Percentiles rank a stretch among this genome's conserved stretches.
These are phyloP conservation scores for Caenorhabditis remanei DNA, from an alignment of 1,140 invertebrate genomes.

Conservation along the genomic window DNA sequence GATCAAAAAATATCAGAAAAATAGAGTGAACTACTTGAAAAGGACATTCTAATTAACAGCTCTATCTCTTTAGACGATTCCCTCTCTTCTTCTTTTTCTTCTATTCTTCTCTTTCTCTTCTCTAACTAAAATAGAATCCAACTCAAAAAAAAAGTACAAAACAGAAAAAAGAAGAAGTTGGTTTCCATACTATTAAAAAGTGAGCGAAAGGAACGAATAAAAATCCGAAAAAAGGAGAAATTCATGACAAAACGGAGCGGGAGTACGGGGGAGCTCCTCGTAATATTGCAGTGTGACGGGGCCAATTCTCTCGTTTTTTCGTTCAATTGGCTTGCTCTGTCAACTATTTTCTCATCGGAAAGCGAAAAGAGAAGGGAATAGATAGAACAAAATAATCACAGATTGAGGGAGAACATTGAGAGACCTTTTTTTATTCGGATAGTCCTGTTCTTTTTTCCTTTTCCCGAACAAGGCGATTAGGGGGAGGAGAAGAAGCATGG, in stretches of 20 bases:
- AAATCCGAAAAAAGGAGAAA: neutral
- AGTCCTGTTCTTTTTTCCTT: neutral
- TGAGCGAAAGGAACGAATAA: neutral
- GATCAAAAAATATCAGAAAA: no score
- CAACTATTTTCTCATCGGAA: slow-evolving; percentile 28
- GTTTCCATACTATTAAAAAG: neutral
- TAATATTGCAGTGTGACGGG: slow-evolving; percentile 31
- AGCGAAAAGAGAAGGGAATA: neutral
- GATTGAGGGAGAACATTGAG: no score
- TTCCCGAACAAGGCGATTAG: slow-evolving; percentile 33
- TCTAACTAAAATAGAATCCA: neutral
- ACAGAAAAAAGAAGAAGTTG: neutral
- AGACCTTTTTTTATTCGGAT: no score
- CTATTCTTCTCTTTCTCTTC: neutral
- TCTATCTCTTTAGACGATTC: neutral
- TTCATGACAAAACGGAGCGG: slow-evolving; percentile 11
- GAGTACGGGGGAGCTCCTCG: neutral
- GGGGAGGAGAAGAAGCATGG: neutral
- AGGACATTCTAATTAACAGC: neutral
- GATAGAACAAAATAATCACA: slow-evolving; percentile 34
- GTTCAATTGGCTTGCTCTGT: slow-evolving; percentile 47
- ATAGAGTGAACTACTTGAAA: neutral
- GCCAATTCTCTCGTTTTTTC: slow-evolving; percentile 26
- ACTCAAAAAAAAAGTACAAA: neutral
- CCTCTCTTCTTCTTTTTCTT: neutral